These are phyloP conservation scores for Acronicta alni DNA, from an alignment of 2,888 invertebrate species.

Conservation along the genomic window DNA sequence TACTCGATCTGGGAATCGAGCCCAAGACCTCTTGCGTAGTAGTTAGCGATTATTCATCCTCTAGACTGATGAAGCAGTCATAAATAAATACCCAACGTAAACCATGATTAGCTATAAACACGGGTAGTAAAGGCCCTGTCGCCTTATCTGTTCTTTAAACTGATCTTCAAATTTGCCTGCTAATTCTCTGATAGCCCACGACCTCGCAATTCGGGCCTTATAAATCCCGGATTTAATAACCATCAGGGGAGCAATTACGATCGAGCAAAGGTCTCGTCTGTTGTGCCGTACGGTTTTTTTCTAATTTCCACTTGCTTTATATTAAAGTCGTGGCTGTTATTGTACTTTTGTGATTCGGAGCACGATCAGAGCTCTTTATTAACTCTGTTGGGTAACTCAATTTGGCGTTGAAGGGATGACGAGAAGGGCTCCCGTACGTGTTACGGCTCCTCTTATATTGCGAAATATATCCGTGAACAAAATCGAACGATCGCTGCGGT, in stretches of 20 bases:
- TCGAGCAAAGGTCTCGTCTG: conserved; percentile 51
- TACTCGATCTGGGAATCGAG: neutral
- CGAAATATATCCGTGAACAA: conserved; percentile 60
- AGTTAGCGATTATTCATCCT: no score
- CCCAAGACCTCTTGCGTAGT: no score
- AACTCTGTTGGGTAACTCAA: conserved; percentile 84
- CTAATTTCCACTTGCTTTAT: conserved; percentile 70
- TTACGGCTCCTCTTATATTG: conserved; percentile 71
- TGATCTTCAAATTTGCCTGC: conserved; percentile 50
- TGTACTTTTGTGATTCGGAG: conserved; percentile 69
- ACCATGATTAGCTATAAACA: conserved; percentile 30
- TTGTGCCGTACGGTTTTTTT: conserved; percentile 55
- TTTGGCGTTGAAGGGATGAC: conserved; percentile 83
- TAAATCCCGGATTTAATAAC: conserved; percentile 71
- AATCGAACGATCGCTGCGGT: conserved; percentile 58
- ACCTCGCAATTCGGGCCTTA: conserved; percentile 59
- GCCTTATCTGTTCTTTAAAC: no score
- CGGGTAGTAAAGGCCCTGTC: conserved; percentile 21
- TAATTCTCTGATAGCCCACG: conserved; percentile 64
- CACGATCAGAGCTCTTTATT: conserved; percentile 82
- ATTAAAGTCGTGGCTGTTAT: conserved; percentile 64
- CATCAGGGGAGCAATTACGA: conserved; percentile 66
- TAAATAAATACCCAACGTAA: neutral
- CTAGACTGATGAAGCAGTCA: neutral
- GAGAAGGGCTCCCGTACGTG: conserved; percentile 77